Base-by-base conservation (phyloP, 2,888 invertebrate species). In the Galerucella pusilla region DNA sequence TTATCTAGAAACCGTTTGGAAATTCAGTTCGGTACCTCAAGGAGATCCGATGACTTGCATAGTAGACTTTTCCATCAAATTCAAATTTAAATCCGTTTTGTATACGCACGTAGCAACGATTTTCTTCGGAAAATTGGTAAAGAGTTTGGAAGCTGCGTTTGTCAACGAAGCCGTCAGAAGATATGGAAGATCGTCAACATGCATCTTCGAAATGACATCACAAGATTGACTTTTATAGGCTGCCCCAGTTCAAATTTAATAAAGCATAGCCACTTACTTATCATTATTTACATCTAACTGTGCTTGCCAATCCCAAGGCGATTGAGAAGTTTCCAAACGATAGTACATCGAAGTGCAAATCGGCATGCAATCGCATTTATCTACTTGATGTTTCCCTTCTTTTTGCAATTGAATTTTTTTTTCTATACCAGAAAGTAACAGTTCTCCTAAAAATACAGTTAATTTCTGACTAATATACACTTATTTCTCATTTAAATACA, bases 101-200 rank as follows among this genome's bases (percentile, higher is more conserved):
- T 96, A 98, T 87, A 96, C 97, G 52, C 93, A 96, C 81, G 87
- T 98, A 78, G 94, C 97, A 0, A 93, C 96, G 88, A 89, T 98
- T 83, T 97, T 99, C 87, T 98, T 99, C 86, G 97, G 98, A 86
- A 94, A 97, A 89, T 93, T 98, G 64, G 97, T 97, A 16, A 90
- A 94, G 83, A 94, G 96, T 88, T 98, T 98, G 97, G 97, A 98
- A 84, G 92, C 92, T 78, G 97, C 98, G 5, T 99, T 98, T 87
- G 91, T 97, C 59, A 90, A 91, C 77, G 95, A 98, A 88, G 98
- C 96, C 0, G 89, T 91, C 71, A 89, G 88, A 77, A 89, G 97
- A 75, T 94, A 94, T 87, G 98, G 98, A 0, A 90, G 90, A 80
- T 92, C 94, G 42, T 91, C 93, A 14, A 91, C 95, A 77, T 90